Percentiles rank a stretch among this genome's conserved stretches.
Conservation (phyloP, 2,797 vertebrate species). For the Antennarius maculatus region DNA sequence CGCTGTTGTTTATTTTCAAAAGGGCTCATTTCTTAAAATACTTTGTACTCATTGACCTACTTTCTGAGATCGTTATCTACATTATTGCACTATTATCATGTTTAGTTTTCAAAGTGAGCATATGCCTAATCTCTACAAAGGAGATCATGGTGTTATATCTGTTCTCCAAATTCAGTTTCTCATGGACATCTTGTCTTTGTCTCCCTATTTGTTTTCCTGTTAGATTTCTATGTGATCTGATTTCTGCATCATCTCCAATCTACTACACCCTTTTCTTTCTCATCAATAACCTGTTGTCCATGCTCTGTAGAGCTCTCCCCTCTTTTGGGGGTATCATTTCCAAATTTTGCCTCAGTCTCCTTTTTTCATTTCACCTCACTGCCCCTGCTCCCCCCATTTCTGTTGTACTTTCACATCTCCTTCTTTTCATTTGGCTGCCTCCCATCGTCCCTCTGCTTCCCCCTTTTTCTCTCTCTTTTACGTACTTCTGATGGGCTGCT, state of each 20-base stretch:
- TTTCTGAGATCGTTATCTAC: conserved; percentile 44
- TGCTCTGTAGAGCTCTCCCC: conserved; percentile 13
- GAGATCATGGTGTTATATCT: conserved; percentile 8
- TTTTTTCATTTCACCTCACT: conserved; percentile 45
- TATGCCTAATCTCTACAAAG: conserved; percentile 19
- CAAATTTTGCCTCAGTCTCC: conserved; percentile 13
- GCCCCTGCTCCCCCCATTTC: conserved; percentile 35
- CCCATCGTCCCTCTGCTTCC: conserved; percentile 28
- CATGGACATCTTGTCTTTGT: conserved; percentile 12
- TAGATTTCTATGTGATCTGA: conserved; percentile 6
- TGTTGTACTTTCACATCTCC: conserved; percentile 57
- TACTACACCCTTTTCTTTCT: conserved; percentile 3
- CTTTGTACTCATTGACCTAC: conserved; percentile 32
- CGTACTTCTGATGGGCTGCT: conserved; percentile 69
- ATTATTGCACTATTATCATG: conserved; percentile 14
- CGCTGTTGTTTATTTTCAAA: conserved; percentile 40
- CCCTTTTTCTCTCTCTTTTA: conserved; percentile 49
- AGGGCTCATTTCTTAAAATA: conserved; percentile 32
- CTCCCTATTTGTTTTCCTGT: conserved; percentile 8
- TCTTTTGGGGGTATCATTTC: conserved; percentile 18
- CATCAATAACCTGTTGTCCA: conserved; percentile 18
- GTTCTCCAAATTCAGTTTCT: conserved; percentile 35
- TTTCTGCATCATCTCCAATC: conserved; percentile 7
- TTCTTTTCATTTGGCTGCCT: conserved; percentile 44
- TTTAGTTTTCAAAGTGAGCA: conserved; percentile 15